These are phyloP conservation scores for Leuciscus idus DNA, from an alignment of 2,113 vertebrate species.

Conservation along the genomic window DNA sequence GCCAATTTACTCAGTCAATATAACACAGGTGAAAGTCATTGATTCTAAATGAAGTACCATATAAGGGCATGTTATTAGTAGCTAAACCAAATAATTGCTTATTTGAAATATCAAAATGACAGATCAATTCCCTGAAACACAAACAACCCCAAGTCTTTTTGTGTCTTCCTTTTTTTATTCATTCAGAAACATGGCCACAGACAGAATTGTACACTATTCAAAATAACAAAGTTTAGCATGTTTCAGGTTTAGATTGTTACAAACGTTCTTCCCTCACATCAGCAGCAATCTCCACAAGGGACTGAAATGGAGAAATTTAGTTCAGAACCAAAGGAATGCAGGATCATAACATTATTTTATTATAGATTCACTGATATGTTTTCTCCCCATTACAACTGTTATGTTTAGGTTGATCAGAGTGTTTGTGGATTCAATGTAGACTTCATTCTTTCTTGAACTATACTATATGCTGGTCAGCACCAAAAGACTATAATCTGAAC, in stretches of 20 bases:
- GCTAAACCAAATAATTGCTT: background rate
- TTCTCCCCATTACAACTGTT: background rate
- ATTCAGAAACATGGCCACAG: background rate
- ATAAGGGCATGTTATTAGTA: background rate
- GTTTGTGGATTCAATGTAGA: background rate
- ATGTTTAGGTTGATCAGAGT: background rate
- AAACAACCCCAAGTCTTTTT: background rate
- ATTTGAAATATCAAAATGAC: background rate
- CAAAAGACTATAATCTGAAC: background rate
- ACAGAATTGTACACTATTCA: background rate
- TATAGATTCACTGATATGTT: background rate
- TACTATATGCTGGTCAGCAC: background rate
- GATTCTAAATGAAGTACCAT: no score
- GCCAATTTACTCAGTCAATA: no score
- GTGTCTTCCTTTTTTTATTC: background rate
- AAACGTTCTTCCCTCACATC: background rate
- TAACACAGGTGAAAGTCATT: no score
- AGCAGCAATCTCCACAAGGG: background rate
- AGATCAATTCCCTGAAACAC: background rate
- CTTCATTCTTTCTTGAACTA: background rate
- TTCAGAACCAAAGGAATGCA: background rate
- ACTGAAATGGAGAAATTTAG: background rate
- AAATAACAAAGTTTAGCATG: background rate
- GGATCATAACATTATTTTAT: background rate
- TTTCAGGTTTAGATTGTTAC: background rate